Percentiles rank a stretch among this genome's conserved stretches.
Evolutionary conservation across 2,888 invertebrate species (phyloP).

Genomic region (Eristalinus sepulchralis): DNA sequence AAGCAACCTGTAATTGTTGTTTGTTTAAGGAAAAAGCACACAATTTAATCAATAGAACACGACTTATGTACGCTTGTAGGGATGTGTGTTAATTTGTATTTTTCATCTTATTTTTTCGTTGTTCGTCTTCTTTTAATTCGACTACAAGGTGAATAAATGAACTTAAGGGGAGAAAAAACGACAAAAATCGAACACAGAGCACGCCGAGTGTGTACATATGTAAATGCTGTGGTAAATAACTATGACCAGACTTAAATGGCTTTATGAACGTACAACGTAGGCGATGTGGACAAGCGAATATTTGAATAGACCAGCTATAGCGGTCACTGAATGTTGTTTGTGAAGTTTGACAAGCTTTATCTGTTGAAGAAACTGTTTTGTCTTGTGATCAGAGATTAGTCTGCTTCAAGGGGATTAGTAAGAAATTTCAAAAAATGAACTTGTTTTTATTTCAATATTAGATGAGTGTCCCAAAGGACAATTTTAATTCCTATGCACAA

Average conservation of each 20-base stretch:
- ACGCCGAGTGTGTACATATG: background rate
- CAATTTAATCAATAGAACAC: slow-evolving; percentile 68
- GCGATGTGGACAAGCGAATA: background rate
- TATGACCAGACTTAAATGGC: background rate
- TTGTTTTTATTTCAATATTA: too few species aligned
- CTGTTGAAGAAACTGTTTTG: background rate
- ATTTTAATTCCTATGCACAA: too few species aligned
- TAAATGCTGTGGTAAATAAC: background rate
- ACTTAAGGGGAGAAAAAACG: background rate
- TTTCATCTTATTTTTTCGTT: background rate
- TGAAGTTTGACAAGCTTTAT: background rate
- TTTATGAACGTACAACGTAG: background rate
- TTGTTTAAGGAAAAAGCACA: slow-evolving; percentile 68
- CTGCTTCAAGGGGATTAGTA: background rate
- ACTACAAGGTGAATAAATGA: slow-evolving; percentile 44
- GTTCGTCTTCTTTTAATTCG: slow-evolving; percentile 22
- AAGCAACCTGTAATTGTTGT: slow-evolving; percentile 64
- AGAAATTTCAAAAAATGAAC: too few species aligned
- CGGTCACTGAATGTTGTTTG: background rate
- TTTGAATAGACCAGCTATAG: background rate
- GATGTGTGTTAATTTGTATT: slow-evolving; percentile 23
- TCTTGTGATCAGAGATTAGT: background rate
- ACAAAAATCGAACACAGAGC: background rate
- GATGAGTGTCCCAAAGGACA: too few species aligned
- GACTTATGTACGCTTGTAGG: slow-evolving; percentile 25